A percentile compares a stretch with the other conserved stretches of the same genome.
Evolutionary conservation across 2,113 vertebrate species (phyloP).

Genomic region (Oreochromis tanganicae): DNA sequence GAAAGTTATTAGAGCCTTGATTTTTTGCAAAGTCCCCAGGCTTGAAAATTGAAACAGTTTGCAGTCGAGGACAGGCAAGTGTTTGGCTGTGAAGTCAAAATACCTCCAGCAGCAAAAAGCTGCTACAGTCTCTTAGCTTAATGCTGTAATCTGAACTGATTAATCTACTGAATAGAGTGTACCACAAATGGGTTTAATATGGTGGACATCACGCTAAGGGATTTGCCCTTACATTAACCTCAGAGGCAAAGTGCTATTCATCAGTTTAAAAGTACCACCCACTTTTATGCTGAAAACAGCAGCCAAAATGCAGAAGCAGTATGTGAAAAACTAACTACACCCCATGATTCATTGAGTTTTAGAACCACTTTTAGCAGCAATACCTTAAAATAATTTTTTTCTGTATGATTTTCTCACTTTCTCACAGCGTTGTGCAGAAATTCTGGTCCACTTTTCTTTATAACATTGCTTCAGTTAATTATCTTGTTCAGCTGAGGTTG

Average conservation of each 20-base stretch:
- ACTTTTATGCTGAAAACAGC: conserved; percentile 27
- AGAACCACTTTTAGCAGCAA: neutral
- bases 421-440: neutral
- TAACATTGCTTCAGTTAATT: neutral
- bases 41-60: neutral
- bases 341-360: neutral
- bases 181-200: conserved; percentile 50
- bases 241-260: conserved; percentile 24
- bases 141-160: conserved; percentile 38
- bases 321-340: neutral
- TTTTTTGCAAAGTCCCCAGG: neutral
- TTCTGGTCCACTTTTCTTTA: neutral
- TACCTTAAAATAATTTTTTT: neutral
- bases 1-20: neutral
- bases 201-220: conserved; percentile 44
- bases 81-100: conserved; percentile 13
- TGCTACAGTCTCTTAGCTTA: conserved; percentile 38
- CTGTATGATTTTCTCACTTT: neutral
- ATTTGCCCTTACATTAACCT: conserved; percentile 46
- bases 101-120: conserved; percentile 11
- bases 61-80: neutral
- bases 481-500: neutral
- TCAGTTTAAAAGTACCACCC: conserved; percentile 25
- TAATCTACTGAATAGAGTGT: conserved; percentile 46
- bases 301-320: neutral